Conservation (phyloP, 2,888 invertebrate genomes). For the Epistrophe eligans region DNA sequence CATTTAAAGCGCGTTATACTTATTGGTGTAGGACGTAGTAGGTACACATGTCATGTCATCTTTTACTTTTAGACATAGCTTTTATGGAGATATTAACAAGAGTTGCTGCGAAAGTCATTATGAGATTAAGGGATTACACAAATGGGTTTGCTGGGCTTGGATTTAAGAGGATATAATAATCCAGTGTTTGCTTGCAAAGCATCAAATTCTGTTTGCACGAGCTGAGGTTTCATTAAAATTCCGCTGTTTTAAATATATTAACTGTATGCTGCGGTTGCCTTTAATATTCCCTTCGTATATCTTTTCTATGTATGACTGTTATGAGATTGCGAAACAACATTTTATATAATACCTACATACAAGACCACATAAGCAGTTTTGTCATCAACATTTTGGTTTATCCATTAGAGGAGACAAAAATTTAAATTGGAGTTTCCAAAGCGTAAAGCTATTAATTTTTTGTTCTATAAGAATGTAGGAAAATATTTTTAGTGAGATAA, state of each 20-base stretch:
- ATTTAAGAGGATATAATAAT: slow-evolving; percentile 55
- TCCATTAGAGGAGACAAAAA: not conserved
- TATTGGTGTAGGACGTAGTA: slow-evolving; percentile 3
- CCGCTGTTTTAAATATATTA: not conserved
- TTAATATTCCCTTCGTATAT: not conserved
- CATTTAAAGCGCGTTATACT: slow-evolving; percentile 50
- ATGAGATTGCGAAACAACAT: not conserved
- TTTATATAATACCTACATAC: not conserved
- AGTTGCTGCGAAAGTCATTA: slow-evolving; percentile 44
- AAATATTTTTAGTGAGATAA: not conserved
- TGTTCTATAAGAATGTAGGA: not conserved
- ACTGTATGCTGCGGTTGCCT: not conserved
- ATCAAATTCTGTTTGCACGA: slow-evolving; percentile 35
- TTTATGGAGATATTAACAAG: slow-evolving; percentile 44
- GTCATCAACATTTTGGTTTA: not conserved
- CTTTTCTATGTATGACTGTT: not conserved
- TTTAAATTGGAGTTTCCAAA: not conserved
- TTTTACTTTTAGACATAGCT: slow-evolving; percentile 39
- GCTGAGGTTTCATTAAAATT: slow-evolving; percentile 40
- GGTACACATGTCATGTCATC: slow-evolving; percentile 55
- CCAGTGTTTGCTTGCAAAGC: slow-evolving; percentile 45
- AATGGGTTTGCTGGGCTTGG: slow-evolving; percentile 42
- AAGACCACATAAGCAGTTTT: slow-evolving; percentile 22
- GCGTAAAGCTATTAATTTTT: not conserved
- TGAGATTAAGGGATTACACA: slow-evolving; percentile 67